A percentile compares a stretch with the other conserved stretches of the same genome.
Evolutionary conservation across 2,888 invertebrate species (phyloP).

Genomic region (Eristalis intricaria): DNA sequence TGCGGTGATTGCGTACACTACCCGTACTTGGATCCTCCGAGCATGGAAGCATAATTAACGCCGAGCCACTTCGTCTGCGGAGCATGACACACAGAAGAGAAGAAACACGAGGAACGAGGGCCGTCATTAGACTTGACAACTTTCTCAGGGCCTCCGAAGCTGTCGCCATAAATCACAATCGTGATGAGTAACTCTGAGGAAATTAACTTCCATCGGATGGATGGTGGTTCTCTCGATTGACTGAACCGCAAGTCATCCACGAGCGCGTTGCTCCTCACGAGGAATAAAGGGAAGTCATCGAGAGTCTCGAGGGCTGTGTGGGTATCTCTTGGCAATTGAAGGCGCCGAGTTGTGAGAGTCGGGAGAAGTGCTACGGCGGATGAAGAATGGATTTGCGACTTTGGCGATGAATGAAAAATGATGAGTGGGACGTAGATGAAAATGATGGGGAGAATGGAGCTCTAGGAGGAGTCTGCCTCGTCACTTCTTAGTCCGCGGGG

Average conservation of each 20-base stretch:
- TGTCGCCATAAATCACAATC: background rate
- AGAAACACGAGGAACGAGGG: background rate
- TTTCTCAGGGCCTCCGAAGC: background rate
- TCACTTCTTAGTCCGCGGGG: no score
- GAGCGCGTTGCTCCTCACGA: background rate
- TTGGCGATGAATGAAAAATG: no score
- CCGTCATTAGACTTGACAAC: background rate
- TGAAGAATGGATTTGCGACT: no score
- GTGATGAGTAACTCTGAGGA: background rate
- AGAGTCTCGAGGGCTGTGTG: no score
- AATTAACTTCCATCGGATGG: background rate
- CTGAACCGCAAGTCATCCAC: background rate
- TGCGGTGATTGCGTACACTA: background rate
- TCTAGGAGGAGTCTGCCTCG: no score
- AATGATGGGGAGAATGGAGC: no score
- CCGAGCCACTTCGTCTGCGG: background rate
- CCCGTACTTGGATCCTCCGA: background rate
- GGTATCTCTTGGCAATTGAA: no score
- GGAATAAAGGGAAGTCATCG: background rate
- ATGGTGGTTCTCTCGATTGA: background rate
- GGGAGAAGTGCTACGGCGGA: no score
- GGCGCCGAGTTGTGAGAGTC: no score
- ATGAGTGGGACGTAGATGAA: no score
- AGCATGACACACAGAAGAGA: background rate
- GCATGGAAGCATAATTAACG: background rate